Evolutionary conservation across 2,888 invertebrate species (phyloP).

Genomic region (Apamea anceps): DNA sequence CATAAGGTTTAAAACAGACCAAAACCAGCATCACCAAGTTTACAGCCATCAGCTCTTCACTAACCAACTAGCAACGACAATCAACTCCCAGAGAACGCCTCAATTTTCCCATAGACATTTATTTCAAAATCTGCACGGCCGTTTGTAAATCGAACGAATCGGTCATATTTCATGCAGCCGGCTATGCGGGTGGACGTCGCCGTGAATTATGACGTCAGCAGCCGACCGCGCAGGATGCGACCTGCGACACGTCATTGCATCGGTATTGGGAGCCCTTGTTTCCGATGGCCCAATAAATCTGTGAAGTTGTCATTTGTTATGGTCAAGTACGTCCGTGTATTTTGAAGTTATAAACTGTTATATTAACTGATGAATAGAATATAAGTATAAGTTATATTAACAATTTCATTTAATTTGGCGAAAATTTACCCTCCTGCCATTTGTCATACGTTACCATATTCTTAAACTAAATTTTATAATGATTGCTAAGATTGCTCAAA

Average conservation of each 20-base stretch:
- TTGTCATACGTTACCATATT: too few species aligned
- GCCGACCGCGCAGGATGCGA: slow-evolving; percentile 63
- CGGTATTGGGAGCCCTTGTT: slow-evolving; percentile 59
- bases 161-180: slow-evolving; percentile 63
- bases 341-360: not conserved
- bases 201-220: slow-evolving; percentile 66
- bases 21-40: not conserved
- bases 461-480: too few species aligned
- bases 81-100: slow-evolving; percentile 11
- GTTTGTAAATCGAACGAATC: slow-evolving; percentile 58
- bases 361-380: not conserved
- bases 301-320: slow-evolving; percentile 50
- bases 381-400: too few species aligned
- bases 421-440: not conserved
- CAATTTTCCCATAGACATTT: slow-evolving; percentile 48
- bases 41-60: not conserved
- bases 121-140: slow-evolving; percentile 59
- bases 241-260: slow-evolving; percentile 68
- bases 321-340: slow-evolving; percentile 9
- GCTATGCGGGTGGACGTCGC: slow-evolving; percentile 61
- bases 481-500: too few species aligned
- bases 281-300: slow-evolving; percentile 65
- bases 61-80: not conserved
- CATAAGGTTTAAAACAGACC: not conserved
- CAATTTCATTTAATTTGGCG: not conserved